Base-by-base conservation (phyloP, 1,140 invertebrate species). In the Ceratosolen fusciceps region DNA sequence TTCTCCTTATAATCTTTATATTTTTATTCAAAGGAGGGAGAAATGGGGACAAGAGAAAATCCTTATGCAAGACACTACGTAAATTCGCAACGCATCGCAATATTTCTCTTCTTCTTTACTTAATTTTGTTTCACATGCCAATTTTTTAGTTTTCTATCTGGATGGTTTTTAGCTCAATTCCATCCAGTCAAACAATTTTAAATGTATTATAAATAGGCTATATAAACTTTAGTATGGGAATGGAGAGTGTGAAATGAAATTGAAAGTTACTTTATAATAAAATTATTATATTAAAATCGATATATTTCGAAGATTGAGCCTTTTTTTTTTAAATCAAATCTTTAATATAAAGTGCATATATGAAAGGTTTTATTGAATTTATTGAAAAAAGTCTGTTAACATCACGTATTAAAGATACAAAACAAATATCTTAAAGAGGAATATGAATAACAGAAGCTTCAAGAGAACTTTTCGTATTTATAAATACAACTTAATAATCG, bases 61-160 rank as follows among this genome's bases (percentile, higher is more conserved):
- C 84, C 84, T 82, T 83, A 84, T 85, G 82, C 86, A n/a, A n/a
- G 83, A 84, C 83, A 83, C 83, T 83, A 81, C 65, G 77, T 76
- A 73, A 81, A 73, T 80, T 83, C 68, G 81, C 80, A 52, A 21
- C 29, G 19, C n/a, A 34, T 34, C 8, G 47, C 12, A 10, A 47
- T 58, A 58, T 62, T 62, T 47, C 24, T 74, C n/a, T 29, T 47
- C 4, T 10, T 26, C 31, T 62, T 62, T 31, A 10, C 9, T 37
- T 39, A 21, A 31, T 34, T 62, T 19, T 62, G 5, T 3, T 34
- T 62, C 31, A 34, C 1, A 34, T 34, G n/a, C 21, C 12, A 26
- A 26, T 62, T 62, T 14, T 62, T 34, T 19, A 62, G 34, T 34
- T 43, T 43, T 43, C 5, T 43, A 43, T 7, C 39, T 43, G 12